These are phyloP conservation scores for Apoderus coryli DNA, from an alignment of 2,888 invertebrate species.

Conservation along the genomic window DNA sequence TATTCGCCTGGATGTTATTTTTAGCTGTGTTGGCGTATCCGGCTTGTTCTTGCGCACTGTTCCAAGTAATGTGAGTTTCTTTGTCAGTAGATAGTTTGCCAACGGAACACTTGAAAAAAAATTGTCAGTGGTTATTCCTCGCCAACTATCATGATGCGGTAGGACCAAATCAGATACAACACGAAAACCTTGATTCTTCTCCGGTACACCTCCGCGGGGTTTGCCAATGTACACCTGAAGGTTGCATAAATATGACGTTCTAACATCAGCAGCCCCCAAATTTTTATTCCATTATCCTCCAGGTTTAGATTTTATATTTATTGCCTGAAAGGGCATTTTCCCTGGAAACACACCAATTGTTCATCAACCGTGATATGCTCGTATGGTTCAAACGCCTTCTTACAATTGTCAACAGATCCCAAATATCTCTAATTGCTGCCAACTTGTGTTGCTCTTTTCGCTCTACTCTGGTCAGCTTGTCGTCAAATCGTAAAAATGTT, in stretches of 20 bases:
- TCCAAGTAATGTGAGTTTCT: slow-evolving; percentile 8
- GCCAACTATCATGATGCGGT: slow-evolving; percentile 10
- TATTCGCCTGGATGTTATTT: too few relatives aligned
- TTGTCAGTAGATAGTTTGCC: slow-evolving; percentile 9
- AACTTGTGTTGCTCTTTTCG: slow-evolving; percentile 12
- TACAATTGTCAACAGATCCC: slow-evolving; percentile 9
- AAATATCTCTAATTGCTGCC: too few relatives aligned
- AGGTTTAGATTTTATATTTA: slow-evolving; percentile 8
- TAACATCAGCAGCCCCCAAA: slow-evolving; percentile 14
- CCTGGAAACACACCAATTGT: slow-evolving; percentile 6
- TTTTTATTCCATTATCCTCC: too few relatives aligned
- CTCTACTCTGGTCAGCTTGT: slow-evolving; percentile 9
- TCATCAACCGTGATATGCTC: too few relatives aligned
- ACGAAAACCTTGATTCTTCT: slow-evolving; percentile 13
- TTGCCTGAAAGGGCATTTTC: slow-evolving; percentile 7
- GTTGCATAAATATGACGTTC: slow-evolving; percentile 15
- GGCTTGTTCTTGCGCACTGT: slow-evolving; percentile 11
- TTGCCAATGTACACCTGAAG: slow-evolving; percentile 16
- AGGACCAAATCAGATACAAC: slow-evolving; percentile 13
- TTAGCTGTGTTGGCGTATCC: too few relatives aligned
- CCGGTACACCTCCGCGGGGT: slow-evolving; percentile 9
- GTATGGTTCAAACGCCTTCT: too few relatives aligned
- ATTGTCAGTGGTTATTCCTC: slow-evolving; percentile 15
- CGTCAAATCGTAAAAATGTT: slow-evolving; percentile 9
- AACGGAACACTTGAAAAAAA: slow-evolving; percentile 12